Evolutionary conservation across 2,888 invertebrate genomes (phyloP), one percentile per base, ranked within the genome.

Genomic region (Nephrocerus scutellatus): DNA sequence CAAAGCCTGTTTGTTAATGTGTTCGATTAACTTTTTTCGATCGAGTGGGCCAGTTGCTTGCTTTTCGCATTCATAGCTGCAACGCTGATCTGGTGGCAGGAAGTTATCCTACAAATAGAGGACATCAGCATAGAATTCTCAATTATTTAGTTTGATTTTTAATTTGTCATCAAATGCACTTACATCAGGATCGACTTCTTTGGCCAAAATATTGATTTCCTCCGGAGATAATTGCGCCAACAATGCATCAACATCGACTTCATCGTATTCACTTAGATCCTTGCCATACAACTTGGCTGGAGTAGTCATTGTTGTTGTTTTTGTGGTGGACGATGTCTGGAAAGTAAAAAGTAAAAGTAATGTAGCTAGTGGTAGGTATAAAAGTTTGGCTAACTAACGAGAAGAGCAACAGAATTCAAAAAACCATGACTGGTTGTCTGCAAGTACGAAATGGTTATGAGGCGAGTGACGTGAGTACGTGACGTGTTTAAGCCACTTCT

Each of bases 121-220:
- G n/a, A n/a, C n/a, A n/a, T n/a, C n/a, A n/a, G n/a, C n/a, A n/a
- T n/a, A n/a, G n/a, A n/a, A n/a, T n/a, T n/a, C n/a, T n/a, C n/a
- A n/a, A n/a, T n/a, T n/a, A n/a, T n/a, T 26, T 6, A 9, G 14
- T 26, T 15, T 26, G 35, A 20, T 19, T 19, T 21, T 18, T 30
- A 20, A 34, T n/a, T n/a, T n/a, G n/a, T n/a, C n/a, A n/a, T 12
- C 20, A 14, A 10, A 31, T 6, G 3, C 30, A 82, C 89, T 88
- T 73, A 96, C 96, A 76, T 98, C 98, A 51, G 98, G 98, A 75
- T 98, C 98, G 55, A 96, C 95, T 77, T 98, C 96, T 74, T 92
- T 92, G 59, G 96, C 93, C 60, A 98, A 76, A 70, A 96, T 88
- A 61, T 90, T 92, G 53, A 98, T 83, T 74, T 98, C 97, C 66